Percentiles rank a stretch among this genome's conserved stretches.
Conservation (phyloP, 2,113 vertebrate genomes). For the Myiopsitta monachus region DNA sequence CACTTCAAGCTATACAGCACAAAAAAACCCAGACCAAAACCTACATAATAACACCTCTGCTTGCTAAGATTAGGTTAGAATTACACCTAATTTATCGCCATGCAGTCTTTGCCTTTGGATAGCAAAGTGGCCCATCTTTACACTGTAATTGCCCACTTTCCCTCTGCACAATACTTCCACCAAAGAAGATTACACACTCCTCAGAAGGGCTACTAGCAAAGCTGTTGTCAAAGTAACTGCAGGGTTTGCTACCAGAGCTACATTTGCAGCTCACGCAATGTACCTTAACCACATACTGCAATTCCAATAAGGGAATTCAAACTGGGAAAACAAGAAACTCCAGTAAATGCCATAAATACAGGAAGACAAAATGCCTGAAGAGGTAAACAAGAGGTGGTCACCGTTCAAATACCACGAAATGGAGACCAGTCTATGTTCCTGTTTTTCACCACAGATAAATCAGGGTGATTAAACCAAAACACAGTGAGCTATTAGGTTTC, state of each 20-base stretch:
- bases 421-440: not conserved
- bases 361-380: not conserved
- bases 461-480: not conserved
- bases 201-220: not conserved
- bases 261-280: not conserved
- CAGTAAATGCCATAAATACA: not conserved
- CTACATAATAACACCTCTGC: not conserved
- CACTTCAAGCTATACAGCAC: not conserved
- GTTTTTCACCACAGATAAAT: not conserved
- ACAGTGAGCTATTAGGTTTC: not conserved
- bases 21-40: too few species aligned
- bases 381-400: not conserved
- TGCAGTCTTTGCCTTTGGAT: not conserved
- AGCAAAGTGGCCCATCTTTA: not conserved
- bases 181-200: not conserved
- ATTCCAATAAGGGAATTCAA: not conserved
- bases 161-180: not conserved
- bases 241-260: not conserved
- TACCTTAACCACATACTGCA: not conserved
- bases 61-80: not conserved
- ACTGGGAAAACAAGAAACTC: not conserved
- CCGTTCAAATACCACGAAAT: not conserved
- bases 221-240: not conserved
- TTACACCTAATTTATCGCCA: not conserved
- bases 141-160: not conserved